Evolutionary conservation across 2,113 vertebrate genomes (phyloP).

Genomic region (Oryzias melastigma): DNA sequence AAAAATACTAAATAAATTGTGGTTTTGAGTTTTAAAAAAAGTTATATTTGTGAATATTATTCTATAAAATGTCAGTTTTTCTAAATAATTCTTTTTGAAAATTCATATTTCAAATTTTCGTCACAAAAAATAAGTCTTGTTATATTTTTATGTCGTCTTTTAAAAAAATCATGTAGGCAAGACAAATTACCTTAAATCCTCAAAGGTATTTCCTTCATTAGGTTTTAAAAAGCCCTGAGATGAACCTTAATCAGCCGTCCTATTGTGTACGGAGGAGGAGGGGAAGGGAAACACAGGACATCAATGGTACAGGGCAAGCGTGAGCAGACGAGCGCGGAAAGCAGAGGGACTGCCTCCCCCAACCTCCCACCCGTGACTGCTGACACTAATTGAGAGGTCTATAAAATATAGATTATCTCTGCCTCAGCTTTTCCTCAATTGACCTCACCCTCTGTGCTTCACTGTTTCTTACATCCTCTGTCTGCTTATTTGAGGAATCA

Average conservation of each 20-base stretch:
- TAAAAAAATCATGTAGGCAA: conserved; percentile 39
- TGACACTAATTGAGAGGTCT: conserved; percentile 75
- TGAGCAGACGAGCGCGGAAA: conserved; percentile 18
- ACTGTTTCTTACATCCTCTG: conserved; percentile 35
- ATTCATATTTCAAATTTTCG: too few species aligned
- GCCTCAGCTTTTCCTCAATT: conserved; percentile 31
- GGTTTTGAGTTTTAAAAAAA: too few species aligned
- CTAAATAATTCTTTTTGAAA: too few species aligned
- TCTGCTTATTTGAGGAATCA: conserved; percentile 54
- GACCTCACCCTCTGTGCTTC: conserved; percentile 14
- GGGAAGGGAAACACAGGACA: conserved; percentile 17
- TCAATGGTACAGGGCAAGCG: conserved; percentile 27
- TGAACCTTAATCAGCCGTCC: conserved; percentile 41
- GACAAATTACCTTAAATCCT: conserved; percentile 24
- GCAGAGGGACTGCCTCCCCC: conserved; percentile 42
- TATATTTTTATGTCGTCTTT: conserved; percentile 39
- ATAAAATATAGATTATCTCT: conserved; percentile 77
- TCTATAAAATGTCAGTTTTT: too few species aligned
- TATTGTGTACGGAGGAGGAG: conserved; percentile 14
- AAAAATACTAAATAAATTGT: too few species aligned
- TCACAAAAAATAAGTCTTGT: too few species aligned
- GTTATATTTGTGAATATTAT: too few species aligned
- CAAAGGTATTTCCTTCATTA: conserved; percentile 20
- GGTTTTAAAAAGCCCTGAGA: conserved; percentile 32
- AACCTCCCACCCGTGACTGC: conserved; percentile 61